Base-by-base conservation (phyloP, 2,113 vertebrate genomes). In the Lampris incognitus region DNA sequence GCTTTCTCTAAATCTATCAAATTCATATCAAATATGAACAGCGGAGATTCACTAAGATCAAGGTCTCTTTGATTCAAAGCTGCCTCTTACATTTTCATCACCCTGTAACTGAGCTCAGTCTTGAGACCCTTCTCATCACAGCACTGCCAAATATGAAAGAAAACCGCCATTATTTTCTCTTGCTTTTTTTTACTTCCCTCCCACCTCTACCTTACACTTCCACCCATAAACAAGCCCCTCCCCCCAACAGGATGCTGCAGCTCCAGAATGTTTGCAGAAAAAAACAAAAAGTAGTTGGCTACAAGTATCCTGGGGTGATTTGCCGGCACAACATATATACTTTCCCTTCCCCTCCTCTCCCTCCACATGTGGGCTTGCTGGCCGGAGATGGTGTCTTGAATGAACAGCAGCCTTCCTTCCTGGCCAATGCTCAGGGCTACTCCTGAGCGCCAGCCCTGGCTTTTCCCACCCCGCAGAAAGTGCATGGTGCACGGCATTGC, bases 21-120 rank as follows among this genome's bases (percentile, higher is more conserved):
- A 24, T 55, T n/a, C 52, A 55, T 48, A 62, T 78, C 39, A 36
- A 37, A 55, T 49, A 64, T 66, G 36, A 73, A 62, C 13, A 71
- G 9, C 3, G 0, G 4, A 72, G 42, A 60, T 74, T 54, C 40
- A 38, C 73, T 72, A 66, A 41, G 73, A 74, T 82, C 54, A 37
- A 55, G 54, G 72, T 73, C 7, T 63, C 55, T 84, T 59, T 78
- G 56, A 80, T 84, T 80, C 69, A 24, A 54, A 57, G 51, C 42
- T 9, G 69, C 64, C n/a, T 75, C 13, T 50, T 44, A n/a, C 37
- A 7, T 56, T 69, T 57, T 84, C 66, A 76, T 52, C 56, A 41
- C 9, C 2, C 48, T 40, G 59, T 55, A n/a, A 76, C 46, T 59
- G 42, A 81, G 72, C 71, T 69, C 42, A 72, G 69, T 55, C 39